Base-by-base conservation (phyloP, 2,888 invertebrate genomes). In the Tachina fera region DNA sequence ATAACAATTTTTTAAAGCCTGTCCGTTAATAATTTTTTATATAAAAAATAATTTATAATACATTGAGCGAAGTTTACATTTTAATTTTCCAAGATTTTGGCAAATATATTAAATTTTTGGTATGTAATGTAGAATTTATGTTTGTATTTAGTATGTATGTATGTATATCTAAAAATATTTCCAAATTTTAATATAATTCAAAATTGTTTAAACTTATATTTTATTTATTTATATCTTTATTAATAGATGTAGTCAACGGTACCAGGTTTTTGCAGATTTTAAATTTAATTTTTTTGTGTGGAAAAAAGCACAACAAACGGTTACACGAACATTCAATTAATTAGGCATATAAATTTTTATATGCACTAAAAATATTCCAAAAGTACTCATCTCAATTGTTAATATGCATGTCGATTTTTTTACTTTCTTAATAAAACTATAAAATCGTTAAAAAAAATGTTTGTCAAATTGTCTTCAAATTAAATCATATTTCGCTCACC, bases 61-160 rank as follows among this genome's bases (percentile, higher is more conserved):
- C 10, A 67, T 67, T 78, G 70, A 78, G 78, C 78, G 60, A 61
- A 11, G 39, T 43, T 70, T 71, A 14, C 9, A 49, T 61, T 63
- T 19, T 3, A 19, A 19, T 39, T 60, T 77, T 67, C 9, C 47
- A 31, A 67, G 58, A 53, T 53, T 53, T 45, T 16, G 65, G 45
- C 22, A 65, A 47, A 13, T 65, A 31, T 56, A 47, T 51, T 22
- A 63, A 45, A 22, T 43, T 56, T 76, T 56, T 47, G 31, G 2
- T 47, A 49, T 11, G 31, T 41, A 72, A 22, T n/a, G 13, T 45
- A 22, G 14, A 47, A 58, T 47, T 56, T 45, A 19, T 63, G 13
- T 63, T 41, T 41, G 41, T 16, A 60, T 63, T 43, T 65, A 47
- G 31, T 31, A 31, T 31, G 2, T 31, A 31, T 31, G 2, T 31